These are phyloP conservation scores for Charaxes varanes DNA, from an alignment of 1,140 invertebrate genomes.

Conservation along the genomic window DNA sequence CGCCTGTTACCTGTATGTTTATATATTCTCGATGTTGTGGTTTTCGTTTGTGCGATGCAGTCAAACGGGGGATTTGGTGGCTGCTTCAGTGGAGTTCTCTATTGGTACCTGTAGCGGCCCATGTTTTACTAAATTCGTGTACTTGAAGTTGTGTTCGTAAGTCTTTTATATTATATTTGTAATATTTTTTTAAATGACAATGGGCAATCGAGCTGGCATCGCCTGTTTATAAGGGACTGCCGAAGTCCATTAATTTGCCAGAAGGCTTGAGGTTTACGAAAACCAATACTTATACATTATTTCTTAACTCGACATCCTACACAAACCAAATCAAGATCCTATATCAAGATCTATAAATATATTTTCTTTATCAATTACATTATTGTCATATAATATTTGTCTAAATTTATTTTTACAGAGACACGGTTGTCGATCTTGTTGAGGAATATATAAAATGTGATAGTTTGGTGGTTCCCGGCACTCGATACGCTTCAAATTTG, in stretches of 20 bases:
- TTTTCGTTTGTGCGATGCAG: conserved; percentile 23
- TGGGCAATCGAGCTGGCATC: too few species aligned
- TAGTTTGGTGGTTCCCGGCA: conserved; percentile 16
- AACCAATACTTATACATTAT: too few species aligned
- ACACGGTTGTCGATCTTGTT: conserved; percentile 24
- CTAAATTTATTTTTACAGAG: conserved; percentile 21
- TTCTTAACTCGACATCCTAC: background rate
- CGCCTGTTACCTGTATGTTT: conserved; percentile 14
- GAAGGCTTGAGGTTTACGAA: too few species aligned
- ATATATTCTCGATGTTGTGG: conserved; percentile 29
- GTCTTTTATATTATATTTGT: too few species aligned
- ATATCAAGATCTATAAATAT: too few species aligned
- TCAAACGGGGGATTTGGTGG: conserved; percentile 22
- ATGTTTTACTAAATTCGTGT: conserved; percentile 31
- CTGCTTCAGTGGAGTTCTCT: conserved; percentile 26
- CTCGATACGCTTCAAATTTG: conserved; percentile 27
- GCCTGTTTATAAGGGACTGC: too few species aligned
- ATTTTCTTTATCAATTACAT: too few species aligned
- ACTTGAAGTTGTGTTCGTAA: conserved; percentile 31
- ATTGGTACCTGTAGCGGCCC: conserved; percentile 27
- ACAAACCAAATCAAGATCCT: background rate
- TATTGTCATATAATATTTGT: background rate
- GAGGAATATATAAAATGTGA: conserved; percentile 27
- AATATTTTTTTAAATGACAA: too few species aligned
- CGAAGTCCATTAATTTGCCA: too few species aligned